A percentile compares a stretch with the other conserved stretches of the same genome.
Evolutionary conservation across 2,888 invertebrate species (phyloP).

Genomic region (Ferdinandea cuprea): DNA sequence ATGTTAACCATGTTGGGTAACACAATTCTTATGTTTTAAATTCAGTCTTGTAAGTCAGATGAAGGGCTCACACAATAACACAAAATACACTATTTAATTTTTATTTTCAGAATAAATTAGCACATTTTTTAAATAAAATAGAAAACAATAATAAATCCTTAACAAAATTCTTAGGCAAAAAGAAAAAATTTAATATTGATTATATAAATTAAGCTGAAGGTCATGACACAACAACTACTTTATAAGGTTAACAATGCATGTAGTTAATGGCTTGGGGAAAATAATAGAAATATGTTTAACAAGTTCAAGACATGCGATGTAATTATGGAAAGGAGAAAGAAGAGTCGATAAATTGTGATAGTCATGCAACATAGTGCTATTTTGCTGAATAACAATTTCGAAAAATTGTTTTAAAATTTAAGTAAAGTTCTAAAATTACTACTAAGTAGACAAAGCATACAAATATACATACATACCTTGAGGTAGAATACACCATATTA

Average conservation of each 20-base stretch:
- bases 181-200: slow-evolving; percentile 22
- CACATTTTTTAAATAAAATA: slow-evolving; percentile 63
- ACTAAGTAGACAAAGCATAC: neutral
- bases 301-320: slow-evolving; percentile 49
- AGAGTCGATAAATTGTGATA: slow-evolving; percentile 62
- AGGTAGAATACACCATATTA: no score
- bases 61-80: slow-evolving; percentile 14
- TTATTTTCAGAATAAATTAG: slow-evolving; percentile 51
- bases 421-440: slow-evolving; percentile 1
- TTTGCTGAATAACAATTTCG: slow-evolving; percentile 13
- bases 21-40: slow-evolving; percentile 80
- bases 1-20: slow-evolving; percentile 80
- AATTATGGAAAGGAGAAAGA: slow-evolving; percentile 2
- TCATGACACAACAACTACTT: slow-evolving; percentile 45
- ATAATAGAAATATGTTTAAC: slow-evolving; percentile 6
- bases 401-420: slow-evolving; percentile 2
- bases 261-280: slow-evolving; percentile 1
- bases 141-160: slow-evolving; percentile 29
- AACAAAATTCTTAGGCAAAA: slow-evolving; percentile 30
- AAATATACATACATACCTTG: neutral
- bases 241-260: slow-evolving; percentile 25
- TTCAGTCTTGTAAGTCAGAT: slow-evolving; percentile 75
- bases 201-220: slow-evolving; percentile 20
- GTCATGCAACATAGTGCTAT: slow-evolving; percentile 38
- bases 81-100: slow-evolving; percentile 13